Evolutionary conservation across 2,888 invertebrate genomes (phyloP), one percentile per base, ranked within the genome.

Genomic region (Ischnus inquisitorius): DNA sequence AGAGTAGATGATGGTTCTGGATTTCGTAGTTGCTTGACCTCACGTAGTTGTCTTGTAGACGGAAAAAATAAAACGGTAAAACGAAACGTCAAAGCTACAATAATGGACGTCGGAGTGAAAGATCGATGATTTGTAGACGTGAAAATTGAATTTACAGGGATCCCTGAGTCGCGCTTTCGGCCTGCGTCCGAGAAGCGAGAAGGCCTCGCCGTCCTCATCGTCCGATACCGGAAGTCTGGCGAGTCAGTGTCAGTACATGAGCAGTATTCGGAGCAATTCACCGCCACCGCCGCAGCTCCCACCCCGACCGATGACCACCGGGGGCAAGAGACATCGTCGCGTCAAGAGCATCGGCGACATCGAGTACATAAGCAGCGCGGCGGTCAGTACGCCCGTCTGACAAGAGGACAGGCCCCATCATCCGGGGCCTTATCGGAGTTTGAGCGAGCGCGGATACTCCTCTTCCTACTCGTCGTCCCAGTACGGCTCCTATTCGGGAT

Each of bases 331-430:
- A 67, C 96, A 96, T 88, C 94, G 96, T 19, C 94, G 96, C 14
- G 96, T 96, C 46, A 96, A 96, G 89, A 96, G 96, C 90, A 97
- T 97, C 87, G 96, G 97, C 2, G 97, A 97, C 92, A 97, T 97
- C 89, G 96, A 97, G 62, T 93, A 93, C 86, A 92, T 93, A 89
- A 92, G 90, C 28, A 92, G 88, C 80, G 90, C 90, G 5, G 91
- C 92, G 6, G 93, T 93, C 1, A 93, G 92, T 87, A 93, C 93
- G 28, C 91, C 93, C 34, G 93, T 93, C 88, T 93, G 93, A 93
- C 93, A 93, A 85, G 93, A 93, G 90, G 91, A 90, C 85, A 90
- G 93, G 93, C 90, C 93, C 93, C 92, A 91, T 34, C 88, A 91
- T 85, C 77, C 90, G 92, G 93, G 93, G 91, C 93, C 93, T 86